Conservation (phyloP, 2,113 vertebrate genomes). For the Gadus chalcogrammus region DNA sequence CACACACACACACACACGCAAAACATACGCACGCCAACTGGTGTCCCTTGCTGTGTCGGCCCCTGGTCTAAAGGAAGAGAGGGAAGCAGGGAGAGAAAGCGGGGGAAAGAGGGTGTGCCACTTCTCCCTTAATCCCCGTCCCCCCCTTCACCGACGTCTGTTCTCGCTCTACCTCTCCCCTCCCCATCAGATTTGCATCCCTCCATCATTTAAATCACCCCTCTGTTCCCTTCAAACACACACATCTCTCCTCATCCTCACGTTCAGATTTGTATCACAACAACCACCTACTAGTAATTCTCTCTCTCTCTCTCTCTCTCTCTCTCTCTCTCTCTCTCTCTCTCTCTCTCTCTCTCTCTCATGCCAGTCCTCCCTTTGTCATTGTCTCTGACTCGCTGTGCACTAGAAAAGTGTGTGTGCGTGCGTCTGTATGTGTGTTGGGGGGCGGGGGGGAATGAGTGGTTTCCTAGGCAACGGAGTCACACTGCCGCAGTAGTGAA, state of each 20-base stretch:
- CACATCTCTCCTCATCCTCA: no score
- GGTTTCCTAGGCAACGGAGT: conserved; percentile 84
- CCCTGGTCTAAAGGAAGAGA: conserved; percentile 4
- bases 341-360: no score
- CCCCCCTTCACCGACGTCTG: not conserved
- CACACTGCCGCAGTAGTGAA: conserved; percentile 79
- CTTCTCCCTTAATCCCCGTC: not conserved
- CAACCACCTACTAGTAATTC: no score
- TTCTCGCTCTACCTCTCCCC: no score
- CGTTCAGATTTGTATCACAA: no score
- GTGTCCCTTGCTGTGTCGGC: conserved; percentile 37
- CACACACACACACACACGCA: conserved; percentile 15
- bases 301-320: no score
- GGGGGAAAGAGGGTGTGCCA: no score
- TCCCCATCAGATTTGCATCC: not conserved
- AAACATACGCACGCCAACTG: conserved; percentile 16
- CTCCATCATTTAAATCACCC: conserved; percentile 8
- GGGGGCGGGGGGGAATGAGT: conserved; percentile 64
- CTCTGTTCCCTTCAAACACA: not conserved
- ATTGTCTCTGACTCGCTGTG: conserved; percentile 37
- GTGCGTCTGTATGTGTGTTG: conserved; percentile 43
- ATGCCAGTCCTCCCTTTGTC: conserved; percentile 29
- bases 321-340: no score
- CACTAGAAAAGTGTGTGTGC: conserved; percentile 52
- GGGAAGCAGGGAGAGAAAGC: not conserved